Percentiles rank a stretch among this genome's conserved stretches.
phyloP scores from a whole-genome alignment of 2,888 invertebrate species.

The Calameuta filiformis region DNA sequence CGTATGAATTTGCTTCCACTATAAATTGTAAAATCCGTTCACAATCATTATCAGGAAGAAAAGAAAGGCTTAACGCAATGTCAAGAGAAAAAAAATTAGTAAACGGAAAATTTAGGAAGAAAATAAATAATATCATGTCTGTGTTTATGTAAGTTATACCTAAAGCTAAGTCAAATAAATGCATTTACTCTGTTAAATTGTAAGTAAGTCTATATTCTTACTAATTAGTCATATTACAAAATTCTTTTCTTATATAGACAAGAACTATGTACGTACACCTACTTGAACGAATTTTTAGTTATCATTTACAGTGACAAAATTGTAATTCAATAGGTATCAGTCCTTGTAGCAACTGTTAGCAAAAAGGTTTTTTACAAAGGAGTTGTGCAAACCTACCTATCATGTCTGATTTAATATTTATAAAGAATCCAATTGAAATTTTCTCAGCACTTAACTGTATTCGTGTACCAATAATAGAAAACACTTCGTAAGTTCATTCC shows the following conservation, averaged over 20 bases:
- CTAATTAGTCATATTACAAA: background rate
- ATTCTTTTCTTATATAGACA: background rate
- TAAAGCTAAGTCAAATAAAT: constrained; percentile 17
- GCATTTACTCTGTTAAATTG: constrained; percentile 17
- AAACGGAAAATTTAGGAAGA: background rate
- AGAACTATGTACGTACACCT: too few species aligned
- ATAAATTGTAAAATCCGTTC: background rate
- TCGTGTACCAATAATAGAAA: background rate
- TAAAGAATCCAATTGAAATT: background rate
- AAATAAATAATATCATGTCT: constrained; percentile 9
- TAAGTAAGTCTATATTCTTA: background rate
- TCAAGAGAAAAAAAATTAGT: background rate
- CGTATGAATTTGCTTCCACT: background rate
- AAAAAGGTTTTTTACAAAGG: background rate
- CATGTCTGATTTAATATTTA: background rate
- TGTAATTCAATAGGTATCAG: background rate
- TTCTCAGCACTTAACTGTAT: background rate
- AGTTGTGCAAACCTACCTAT: background rate
- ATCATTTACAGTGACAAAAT: background rate
- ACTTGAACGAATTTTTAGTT: background rate
- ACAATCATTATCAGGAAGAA: background rate
- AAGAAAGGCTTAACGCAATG: background rate
- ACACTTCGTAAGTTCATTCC: background rate
- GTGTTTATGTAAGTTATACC: constrained; percentile 20
- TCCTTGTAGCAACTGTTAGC: background rate